These are phyloP conservation scores for Urocitellus parryii DNA, from an alignment of 2,113 vertebrate genomes.

Conservation along the genomic window DNA sequence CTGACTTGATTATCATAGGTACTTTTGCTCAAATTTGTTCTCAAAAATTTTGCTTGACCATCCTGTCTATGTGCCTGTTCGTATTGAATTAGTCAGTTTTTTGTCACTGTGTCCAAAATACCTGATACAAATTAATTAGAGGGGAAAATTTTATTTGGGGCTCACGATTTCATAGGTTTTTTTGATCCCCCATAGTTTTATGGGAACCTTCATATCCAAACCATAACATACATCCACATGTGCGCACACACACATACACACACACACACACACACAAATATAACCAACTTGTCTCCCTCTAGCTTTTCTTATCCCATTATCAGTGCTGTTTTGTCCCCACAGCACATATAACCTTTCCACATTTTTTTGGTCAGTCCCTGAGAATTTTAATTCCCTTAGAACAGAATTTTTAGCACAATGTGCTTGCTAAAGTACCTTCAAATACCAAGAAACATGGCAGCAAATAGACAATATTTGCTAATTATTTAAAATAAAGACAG, in stretches of 20 bases:
- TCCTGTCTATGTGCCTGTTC: background rate
- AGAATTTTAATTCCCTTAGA: background rate
- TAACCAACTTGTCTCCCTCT: background rate
- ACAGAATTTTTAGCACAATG: background rate
- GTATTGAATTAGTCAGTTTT: no score
- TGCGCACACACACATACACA: fast-evolving
- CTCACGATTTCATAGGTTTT: no score
- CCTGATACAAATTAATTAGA: no score
- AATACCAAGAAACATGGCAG: background rate
- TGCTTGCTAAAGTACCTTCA: background rate
- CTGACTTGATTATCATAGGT: background rate
- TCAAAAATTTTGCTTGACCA: background rate
- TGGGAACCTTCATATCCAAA: no score
- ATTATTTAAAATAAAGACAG: background rate
- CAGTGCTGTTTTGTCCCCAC: background rate
- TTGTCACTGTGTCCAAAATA: no score
- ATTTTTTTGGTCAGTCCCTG: background rate
- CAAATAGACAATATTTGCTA: background rate
- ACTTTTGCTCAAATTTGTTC: background rate
- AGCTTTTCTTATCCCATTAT: background rate
- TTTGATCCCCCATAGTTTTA: no score
- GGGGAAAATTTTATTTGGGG: no score
- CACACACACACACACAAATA: fast-evolving
- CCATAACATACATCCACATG: no score
- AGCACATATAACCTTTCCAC: background rate